Percentiles rank a stretch among this genome's conserved stretches.
phyloP scores from a whole-genome alignment of 1,140 invertebrate species.

The Drosophila punjabiensis region DNA sequence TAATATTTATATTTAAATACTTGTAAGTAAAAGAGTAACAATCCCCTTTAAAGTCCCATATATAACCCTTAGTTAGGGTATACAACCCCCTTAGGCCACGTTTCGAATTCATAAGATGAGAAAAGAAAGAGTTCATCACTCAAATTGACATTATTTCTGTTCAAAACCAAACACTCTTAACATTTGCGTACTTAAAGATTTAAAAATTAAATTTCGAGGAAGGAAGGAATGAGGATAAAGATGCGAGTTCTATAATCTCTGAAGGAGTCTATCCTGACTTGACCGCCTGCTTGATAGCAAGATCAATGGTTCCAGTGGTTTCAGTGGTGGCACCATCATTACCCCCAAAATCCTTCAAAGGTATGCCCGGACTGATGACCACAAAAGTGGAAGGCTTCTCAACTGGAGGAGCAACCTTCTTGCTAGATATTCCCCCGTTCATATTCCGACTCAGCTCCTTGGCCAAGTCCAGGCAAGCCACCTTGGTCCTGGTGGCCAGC shows the following conservation, averaged over 20 bases:
- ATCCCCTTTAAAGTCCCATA: not conserved
- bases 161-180: not conserved
- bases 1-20: not conserved
- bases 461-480: not conserved
- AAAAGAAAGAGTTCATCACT: slow-evolving; percentile 1
- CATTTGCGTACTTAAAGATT: slow-evolving; percentile 16
- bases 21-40: not conserved
- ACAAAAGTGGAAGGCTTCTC: not conserved
- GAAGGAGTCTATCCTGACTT: not conserved
- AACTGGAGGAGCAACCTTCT: not conserved
- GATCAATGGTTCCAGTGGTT: not conserved
- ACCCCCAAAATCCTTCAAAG: not conserved
- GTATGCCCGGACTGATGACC: not conserved
- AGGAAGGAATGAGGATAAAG: not conserved
- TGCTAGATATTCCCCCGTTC: no score
- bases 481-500: slow-evolving; percentile 1
- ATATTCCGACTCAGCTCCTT: not conserved
- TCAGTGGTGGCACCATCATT: not conserved
- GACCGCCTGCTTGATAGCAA: not conserved
- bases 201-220: not conserved
- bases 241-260: no score
- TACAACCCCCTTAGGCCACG: not conserved
- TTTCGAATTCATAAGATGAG: not conserved
- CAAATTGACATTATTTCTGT: slow-evolving; percentile 10
- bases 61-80: not conserved